A percentile compares a stretch with the other conserved stretches of the same genome.
Evolutionary conservation across 2,888 invertebrate genomes (phyloP).

Genomic region (Mantis religiosa): DNA sequence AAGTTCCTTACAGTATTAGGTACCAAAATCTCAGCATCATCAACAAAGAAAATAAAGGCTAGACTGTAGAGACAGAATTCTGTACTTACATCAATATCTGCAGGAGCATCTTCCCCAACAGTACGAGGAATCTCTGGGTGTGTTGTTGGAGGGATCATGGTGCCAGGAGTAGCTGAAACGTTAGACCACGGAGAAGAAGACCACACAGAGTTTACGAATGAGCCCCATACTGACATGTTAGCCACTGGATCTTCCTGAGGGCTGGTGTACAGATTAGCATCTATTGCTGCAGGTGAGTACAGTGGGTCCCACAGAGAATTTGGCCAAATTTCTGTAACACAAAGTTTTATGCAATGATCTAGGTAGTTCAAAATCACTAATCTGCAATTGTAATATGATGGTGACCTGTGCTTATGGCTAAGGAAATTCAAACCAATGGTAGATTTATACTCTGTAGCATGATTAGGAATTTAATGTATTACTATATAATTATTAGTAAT

Average conservation of each 20-base stretch:
- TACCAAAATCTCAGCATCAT: neutral
- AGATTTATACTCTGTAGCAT: too few relatives aligned
- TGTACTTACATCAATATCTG: constrained; percentile 24
- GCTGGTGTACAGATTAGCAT: neutral
- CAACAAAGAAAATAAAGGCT: too few relatives aligned
- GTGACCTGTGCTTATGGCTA: too few relatives aligned
- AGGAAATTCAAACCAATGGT: too few relatives aligned
- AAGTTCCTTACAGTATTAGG: too few relatives aligned
- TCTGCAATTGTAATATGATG: too few relatives aligned
- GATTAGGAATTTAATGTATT: too few relatives aligned
- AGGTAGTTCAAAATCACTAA: too few relatives aligned
- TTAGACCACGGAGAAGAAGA: constrained; percentile 24
- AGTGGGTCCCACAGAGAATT: constrained; percentile 30
- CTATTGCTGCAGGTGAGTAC: constrained; percentile 25
- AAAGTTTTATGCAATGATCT: too few relatives aligned
- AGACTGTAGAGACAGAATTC: too few relatives aligned
- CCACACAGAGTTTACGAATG: constrained; percentile 23
- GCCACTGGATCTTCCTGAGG: neutral
- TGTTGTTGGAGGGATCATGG: constrained; percentile 15
- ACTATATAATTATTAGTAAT: too few relatives aligned
- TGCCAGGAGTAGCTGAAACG: neutral
- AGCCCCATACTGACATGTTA: constrained; percentile 21
- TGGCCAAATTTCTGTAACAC: constrained; percentile 20
- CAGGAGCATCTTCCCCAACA: neutral
- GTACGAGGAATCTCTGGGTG: neutral